Percentiles rank a stretch among this genome's conserved stretches.
phyloP scores from a whole-genome alignment of 2,888 invertebrate genomes.

The Lucinisca nassula region DNA sequence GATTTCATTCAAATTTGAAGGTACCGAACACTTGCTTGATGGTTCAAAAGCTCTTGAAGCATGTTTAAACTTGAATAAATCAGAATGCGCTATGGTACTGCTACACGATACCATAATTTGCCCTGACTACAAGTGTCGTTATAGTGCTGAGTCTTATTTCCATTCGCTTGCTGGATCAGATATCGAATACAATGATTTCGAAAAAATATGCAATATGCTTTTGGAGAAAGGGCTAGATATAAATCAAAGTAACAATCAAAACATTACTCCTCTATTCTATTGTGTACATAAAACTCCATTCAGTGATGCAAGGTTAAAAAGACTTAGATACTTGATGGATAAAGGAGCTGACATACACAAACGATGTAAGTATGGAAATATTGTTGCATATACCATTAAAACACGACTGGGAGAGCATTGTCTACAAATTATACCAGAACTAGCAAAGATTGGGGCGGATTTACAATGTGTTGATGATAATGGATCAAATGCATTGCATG shows the following conservation, averaged over 20 bases:
- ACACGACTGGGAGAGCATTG: background rate
- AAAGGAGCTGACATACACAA: background rate
- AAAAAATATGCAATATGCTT: background rate
- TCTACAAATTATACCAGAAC: background rate
- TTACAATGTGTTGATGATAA: background rate
- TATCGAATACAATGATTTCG: background rate
- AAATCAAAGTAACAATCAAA: background rate
- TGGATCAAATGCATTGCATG: background rate
- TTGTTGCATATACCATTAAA: background rate
- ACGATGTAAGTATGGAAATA: background rate
- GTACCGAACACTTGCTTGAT: background rate
- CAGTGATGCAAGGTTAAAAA: background rate
- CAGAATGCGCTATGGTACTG: background rate
- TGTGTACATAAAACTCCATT: too few species aligned
- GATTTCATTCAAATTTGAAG: background rate
- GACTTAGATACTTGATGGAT: background rate
- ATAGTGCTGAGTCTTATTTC: background rate
- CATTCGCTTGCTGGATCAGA: background rate
- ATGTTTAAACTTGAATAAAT: background rate
- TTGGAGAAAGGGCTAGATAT: background rate
- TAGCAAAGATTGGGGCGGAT: background rate
- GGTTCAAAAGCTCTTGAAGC: background rate
- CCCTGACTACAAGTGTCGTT: background rate
- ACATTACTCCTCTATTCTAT: background rate
- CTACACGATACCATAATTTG: background rate